These are phyloP conservation scores for Malurus melanocephalus DNA, from an alignment of 2,113 vertebrate species.

Conservation along the genomic window DNA sequence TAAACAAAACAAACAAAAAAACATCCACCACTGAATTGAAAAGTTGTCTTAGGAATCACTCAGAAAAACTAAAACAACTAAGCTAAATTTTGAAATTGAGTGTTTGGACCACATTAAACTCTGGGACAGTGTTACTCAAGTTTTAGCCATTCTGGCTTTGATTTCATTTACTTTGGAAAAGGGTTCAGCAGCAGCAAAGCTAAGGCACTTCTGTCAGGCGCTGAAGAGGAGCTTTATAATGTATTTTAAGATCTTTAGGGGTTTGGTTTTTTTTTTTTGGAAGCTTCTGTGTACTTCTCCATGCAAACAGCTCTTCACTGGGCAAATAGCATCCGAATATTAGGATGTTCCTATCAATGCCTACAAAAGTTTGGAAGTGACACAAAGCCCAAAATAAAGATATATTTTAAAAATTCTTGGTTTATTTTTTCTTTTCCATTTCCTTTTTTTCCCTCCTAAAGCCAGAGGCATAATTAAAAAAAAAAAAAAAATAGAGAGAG, in stretches of 20 bases:
- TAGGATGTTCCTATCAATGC: not conserved
- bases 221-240: not conserved
- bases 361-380: not conserved
- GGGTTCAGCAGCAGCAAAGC: not conserved
- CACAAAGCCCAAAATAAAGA: not conserved
- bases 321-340: not conserved
- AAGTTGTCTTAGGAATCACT: not conserved
- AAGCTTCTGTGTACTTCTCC: not conserved
- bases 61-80: not conserved
- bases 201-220: not conserved
- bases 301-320: not conserved
- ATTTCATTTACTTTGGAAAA: slow-evolving; percentile 40
- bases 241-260: not conserved
- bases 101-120: not conserved
- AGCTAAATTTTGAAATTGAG: not conserved
- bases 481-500: not conserved
- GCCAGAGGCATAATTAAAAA: not conserved
- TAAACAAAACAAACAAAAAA: not conserved
- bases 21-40: not conserved
- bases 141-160: not conserved
- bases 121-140: not conserved
- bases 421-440: not conserved
- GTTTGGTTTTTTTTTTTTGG: not conserved
- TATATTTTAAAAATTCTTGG: not conserved
- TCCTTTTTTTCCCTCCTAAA: not conserved